Conservation (phyloP, 2,888 invertebrate species). For the Tetheella fluctuosa region DNA sequence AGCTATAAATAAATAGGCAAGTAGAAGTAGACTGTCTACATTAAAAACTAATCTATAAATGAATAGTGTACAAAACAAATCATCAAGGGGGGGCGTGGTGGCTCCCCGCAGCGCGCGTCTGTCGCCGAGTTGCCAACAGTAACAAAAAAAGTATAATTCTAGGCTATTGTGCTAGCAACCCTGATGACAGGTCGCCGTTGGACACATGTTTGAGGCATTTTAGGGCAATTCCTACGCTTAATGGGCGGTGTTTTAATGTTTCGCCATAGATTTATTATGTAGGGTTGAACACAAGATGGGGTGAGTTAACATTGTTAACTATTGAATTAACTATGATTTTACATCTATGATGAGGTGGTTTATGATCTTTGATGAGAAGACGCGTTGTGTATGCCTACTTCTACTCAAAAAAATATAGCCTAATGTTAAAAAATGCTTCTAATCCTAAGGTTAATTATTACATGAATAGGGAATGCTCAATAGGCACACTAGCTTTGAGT, state of each 20-base stretch:
- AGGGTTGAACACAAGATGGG: conserved; percentile 60
- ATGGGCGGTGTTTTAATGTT: conserved; percentile 80
- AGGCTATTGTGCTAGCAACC: conserved; percentile 75
- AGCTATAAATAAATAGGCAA: neutral
- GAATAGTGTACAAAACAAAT: conserved; percentile 77
- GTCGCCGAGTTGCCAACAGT: conserved; percentile 79
- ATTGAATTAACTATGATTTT: conserved; percentile 59
- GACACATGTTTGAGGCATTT: conserved; percentile 83
- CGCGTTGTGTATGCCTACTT: conserved; percentile 23
- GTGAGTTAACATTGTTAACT: conserved; percentile 55
- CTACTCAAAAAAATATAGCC: neutral
- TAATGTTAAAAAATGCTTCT: too few species aligned
- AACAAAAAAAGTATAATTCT: conserved; percentile 72
- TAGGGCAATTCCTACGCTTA: conserved; percentile 79
- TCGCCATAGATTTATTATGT: conserved; percentile 71
- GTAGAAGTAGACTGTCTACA: conserved; percentile 15
- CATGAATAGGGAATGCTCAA: too few species aligned
- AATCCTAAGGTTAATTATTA: too few species aligned
- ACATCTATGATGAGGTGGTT: conserved; percentile 44
- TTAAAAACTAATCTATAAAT: conserved; percentile 57
- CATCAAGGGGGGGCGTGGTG: conserved; percentile 77
- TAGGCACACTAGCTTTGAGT: too few species aligned
- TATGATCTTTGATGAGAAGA: neutral
- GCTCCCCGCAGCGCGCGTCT: conserved; percentile 79
- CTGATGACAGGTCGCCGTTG: conserved; percentile 82